Conservation (phyloP, 2,888 invertebrate species). For the Caenorhabditis sp. region DNA sequence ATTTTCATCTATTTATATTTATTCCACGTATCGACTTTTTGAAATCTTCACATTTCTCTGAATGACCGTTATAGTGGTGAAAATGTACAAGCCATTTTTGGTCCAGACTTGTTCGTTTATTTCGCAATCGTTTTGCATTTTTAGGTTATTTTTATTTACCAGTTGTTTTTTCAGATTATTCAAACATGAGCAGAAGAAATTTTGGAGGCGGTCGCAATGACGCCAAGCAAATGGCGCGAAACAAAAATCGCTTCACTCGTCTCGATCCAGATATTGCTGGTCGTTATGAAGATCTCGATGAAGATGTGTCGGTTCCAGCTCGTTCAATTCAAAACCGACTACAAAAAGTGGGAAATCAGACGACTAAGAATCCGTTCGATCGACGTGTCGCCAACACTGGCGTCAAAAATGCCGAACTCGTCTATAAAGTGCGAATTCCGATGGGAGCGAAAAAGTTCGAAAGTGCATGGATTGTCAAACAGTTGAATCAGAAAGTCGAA, state of each 20-base stretch:
- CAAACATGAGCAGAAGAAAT: not conserved
- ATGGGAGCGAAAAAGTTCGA: conserved; percentile 28
- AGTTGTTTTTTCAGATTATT: not conserved
- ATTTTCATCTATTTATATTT: no score
- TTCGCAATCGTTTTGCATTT: no score
- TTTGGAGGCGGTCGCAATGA: conserved; percentile 31
- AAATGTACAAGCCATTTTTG: no score
- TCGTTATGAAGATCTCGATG: conserved; percentile 54
- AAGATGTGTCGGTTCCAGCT: conserved; percentile 49
- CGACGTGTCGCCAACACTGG: conserved; percentile 24
- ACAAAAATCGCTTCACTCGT: conserved; percentile 45
- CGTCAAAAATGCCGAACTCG: conserved; percentile 40
- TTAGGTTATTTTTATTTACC: no score
- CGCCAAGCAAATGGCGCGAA: conserved; percentile 45
- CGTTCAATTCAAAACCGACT: not conserved
- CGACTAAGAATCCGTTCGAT: conserved; percentile 6
- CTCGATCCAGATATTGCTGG: conserved; percentile 60
- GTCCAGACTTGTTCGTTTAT: no score
- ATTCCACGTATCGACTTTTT: no score
- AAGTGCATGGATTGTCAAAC: conserved; percentile 41
- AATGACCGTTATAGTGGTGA: no score
- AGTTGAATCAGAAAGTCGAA: conserved; percentile 46
- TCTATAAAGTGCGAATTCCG: conserved; percentile 29
- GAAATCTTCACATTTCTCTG: no score
- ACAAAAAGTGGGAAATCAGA: not conserved